A percentile compares a stretch with the other conserved stretches of the same genome.
These are phyloP conservation scores for Sebastes taczanowskii DNA, from an alignment of 2,797 vertebrate species.

Conservation along the genomic window DNA sequence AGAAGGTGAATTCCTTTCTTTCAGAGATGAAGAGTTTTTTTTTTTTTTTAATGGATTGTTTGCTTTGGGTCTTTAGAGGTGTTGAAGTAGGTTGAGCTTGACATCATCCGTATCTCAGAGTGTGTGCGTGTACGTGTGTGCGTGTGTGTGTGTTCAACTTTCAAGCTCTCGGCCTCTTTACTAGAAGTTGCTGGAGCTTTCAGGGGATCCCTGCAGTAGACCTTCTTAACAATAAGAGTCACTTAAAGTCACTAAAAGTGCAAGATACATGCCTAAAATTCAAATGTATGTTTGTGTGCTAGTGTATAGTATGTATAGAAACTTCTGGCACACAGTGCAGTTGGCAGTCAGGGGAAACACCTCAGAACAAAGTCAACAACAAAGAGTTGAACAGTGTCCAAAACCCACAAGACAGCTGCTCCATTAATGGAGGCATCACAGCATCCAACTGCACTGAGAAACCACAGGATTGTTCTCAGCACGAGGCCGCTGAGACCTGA, in stretches of 20 bases:
- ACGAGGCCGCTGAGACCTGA: neutral
- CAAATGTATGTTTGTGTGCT: neutral
- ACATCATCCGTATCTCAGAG: constrained; percentile 36
- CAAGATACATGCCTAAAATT: neutral
- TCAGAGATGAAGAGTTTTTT: constrained; percentile 26
- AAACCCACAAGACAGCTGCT: constrained; percentile 29
- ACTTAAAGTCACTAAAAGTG: neutral
- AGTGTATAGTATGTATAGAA: neutral
- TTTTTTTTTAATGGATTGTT: constrained; percentile 36
- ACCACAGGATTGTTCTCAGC: neutral
- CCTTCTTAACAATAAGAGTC: neutral
- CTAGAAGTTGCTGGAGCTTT: neutral
- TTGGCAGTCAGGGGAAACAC: constrained; percentile 13
- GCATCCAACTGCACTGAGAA: constrained; percentile 7
- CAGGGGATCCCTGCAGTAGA: neutral
- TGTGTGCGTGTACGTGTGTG: neutral
- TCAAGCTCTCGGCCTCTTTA: neutral
- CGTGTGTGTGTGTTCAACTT: neutral
- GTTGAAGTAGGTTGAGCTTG: constrained; percentile 42
- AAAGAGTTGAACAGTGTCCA: constrained; percentile 29
- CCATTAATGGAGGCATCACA: constrained; percentile 9
- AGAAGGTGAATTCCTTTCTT: constrained; percentile 6
- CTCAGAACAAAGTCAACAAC: constrained; percentile 31
- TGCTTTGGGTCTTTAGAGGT: constrained; percentile 42
- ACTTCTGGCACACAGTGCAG: neutral